Conservation (phyloP, 2,113 vertebrate genomes). For the Macrotis lagotis region DNA sequence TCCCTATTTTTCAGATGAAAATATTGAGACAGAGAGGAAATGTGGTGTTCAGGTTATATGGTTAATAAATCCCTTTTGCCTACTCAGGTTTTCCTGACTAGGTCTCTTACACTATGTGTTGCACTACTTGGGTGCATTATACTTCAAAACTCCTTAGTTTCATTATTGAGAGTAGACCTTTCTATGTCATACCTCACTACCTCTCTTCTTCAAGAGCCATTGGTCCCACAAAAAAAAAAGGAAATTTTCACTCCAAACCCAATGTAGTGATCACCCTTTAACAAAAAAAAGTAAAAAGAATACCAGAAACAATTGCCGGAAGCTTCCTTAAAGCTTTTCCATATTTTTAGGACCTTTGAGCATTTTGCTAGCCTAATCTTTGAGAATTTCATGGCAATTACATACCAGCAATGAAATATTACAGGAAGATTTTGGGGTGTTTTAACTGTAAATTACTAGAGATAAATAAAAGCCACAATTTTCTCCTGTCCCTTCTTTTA, state of each 20-base stretch:
- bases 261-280: not conserved
- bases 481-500: not conserved
- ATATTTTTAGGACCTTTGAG: not conserved
- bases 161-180: not conserved
- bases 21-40: not conserved
- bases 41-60: not conserved
- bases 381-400: not conserved
- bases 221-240: not conserved
- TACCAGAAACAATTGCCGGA: not conserved
- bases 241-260: not conserved
- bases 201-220: not conserved
- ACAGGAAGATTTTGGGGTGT: not conserved
- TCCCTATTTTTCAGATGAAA: not conserved
- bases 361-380: not conserved
- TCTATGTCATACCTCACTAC: not conserved
- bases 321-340: not conserved
- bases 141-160: not conserved
- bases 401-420: not conserved
- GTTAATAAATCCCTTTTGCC: not conserved
- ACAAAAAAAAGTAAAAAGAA: no score
- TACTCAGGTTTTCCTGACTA: not conserved
- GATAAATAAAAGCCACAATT: not conserved
- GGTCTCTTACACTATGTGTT: not conserved
- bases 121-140: not conserved
- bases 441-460: not conserved